Evolutionary conservation across 1,140 invertebrate genomes (phyloP).

Genomic region (Sipha flava): DNA sequence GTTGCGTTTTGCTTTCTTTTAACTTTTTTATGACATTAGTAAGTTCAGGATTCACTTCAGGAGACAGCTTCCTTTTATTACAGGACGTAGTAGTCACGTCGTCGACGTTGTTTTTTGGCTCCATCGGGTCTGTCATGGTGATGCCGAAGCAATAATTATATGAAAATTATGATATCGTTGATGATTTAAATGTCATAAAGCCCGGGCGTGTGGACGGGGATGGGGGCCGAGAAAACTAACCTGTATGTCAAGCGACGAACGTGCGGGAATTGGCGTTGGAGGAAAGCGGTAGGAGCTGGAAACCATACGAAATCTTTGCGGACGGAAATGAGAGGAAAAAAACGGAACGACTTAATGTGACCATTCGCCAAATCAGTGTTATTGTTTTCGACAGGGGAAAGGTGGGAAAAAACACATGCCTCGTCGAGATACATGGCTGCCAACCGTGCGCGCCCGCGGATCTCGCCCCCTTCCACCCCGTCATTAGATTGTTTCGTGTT

Average conservation of each 20-base stretch:
- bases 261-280: too few relatives aligned
- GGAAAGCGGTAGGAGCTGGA: too few relatives aligned
- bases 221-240: too few relatives aligned
- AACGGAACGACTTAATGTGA: background rate
- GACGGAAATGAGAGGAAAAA: background rate
- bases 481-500: background rate
- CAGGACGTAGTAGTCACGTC: background rate
- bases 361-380: slow-evolving; percentile 29
- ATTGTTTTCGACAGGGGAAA: slow-evolving; percentile 17
- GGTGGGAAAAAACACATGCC: slow-evolving; percentile 31
- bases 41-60: background rate
- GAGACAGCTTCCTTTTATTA: slow-evolving; percentile 3
- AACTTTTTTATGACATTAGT: background rate
- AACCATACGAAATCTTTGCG: background rate
- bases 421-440: slow-evolving; percentile 23
- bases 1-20: background rate
- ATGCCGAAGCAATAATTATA: too few relatives aligned
- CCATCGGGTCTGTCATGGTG: background rate
- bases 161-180: too few relatives aligned
- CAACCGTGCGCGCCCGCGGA: background rate
- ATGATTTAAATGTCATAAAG: too few relatives aligned
- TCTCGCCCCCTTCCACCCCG: background rate
- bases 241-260: too few relatives aligned
- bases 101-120: background rate
- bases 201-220: too few relatives aligned